Conservation (phyloP, 2,797 vertebrate genomes). For the Microctenopoma steveboyesi region DNA sequence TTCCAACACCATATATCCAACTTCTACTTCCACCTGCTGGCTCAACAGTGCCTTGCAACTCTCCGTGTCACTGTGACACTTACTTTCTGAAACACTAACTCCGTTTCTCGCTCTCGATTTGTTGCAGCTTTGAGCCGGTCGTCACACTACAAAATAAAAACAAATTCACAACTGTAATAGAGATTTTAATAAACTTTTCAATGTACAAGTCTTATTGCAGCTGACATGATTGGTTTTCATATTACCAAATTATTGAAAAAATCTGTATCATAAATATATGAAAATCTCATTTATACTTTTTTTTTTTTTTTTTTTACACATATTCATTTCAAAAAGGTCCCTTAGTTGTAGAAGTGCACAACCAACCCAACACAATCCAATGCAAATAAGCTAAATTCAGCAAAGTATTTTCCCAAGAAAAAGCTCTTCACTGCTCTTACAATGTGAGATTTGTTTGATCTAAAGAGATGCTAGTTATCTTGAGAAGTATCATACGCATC, state of each 20-base stretch:
- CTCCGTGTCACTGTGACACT: too few relatives aligned
- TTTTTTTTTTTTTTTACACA: slow-evolving; percentile 63
- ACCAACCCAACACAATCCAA: slow-evolving; percentile 59
- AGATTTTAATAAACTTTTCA: slow-evolving; percentile 75
- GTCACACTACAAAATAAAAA: not conserved
- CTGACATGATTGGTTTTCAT: slow-evolving; percentile 68
- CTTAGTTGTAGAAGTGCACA: slow-evolving; percentile 69
- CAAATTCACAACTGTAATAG: slow-evolving; percentile 29
- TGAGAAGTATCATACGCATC: slow-evolving; percentile 34
- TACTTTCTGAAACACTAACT: too few relatives aligned
- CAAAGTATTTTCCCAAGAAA: slow-evolving; percentile 45
- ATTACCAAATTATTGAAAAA: slow-evolving; percentile 73
- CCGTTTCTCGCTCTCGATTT: too few relatives aligned
- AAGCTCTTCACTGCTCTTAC: slow-evolving; percentile 19
- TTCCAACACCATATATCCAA: not conserved
- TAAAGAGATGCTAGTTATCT: slow-evolving; percentile 46
- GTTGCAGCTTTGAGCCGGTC: too few relatives aligned
- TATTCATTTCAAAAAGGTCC: slow-evolving; percentile 73
- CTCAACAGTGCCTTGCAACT: not conserved
- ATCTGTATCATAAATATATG: slow-evolving; percentile 76
- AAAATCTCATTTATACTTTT: slow-evolving; percentile 72
- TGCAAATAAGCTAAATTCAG: slow-evolving; percentile 47
- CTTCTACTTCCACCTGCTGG: slow-evolving; percentile 68
- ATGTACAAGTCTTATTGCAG: slow-evolving; percentile 64
- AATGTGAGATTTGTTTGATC: slow-evolving; percentile 64